phyloP scores from a whole-genome alignment of 2,113 vertebrate genomes.

The Cryptotis parvus region DNA sequence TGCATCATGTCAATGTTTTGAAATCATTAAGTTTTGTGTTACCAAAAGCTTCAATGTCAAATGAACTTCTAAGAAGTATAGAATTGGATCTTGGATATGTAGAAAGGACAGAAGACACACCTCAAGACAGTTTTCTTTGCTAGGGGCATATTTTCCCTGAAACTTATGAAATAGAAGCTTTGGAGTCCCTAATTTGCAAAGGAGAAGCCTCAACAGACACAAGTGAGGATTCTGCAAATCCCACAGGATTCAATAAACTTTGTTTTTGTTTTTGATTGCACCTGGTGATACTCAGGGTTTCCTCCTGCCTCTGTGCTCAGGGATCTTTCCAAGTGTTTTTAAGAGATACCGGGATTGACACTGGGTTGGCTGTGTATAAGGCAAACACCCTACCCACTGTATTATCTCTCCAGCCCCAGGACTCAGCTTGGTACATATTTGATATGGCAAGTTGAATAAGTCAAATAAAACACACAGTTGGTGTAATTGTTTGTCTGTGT shows the following conservation, averaged over 20 bases:
- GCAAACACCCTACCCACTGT: too few relatives aligned
- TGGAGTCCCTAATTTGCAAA: too few relatives aligned
- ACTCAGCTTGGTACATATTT: background rate
- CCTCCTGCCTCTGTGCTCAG: too few relatives aligned
- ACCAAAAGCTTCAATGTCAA: constrained; percentile 33
- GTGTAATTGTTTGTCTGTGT: background rate
- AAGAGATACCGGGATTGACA: accelerated
- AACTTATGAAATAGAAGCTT: background rate
- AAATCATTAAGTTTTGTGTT: constrained; percentile 39
- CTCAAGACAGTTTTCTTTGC: background rate
- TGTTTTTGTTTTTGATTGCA: too few relatives aligned
- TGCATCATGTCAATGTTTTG: constrained; percentile 39
- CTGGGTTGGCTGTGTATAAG: background rate
- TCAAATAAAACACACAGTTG: background rate
- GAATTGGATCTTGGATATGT: background rate
- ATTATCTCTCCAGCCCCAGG: background rate
- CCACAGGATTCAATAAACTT: too few relatives aligned
- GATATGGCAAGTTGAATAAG: background rate
- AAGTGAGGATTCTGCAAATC: background rate
- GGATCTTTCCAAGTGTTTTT: too few relatives aligned
- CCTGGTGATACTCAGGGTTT: too few relatives aligned
- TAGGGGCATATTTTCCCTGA: background rate
- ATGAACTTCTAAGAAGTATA: background rate
- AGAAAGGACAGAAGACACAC: background rate
- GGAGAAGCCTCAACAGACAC: background rate